Evolutionary conservation across 2,888 invertebrate species (phyloP).

Genomic region (Diogma glabrata): DNA sequence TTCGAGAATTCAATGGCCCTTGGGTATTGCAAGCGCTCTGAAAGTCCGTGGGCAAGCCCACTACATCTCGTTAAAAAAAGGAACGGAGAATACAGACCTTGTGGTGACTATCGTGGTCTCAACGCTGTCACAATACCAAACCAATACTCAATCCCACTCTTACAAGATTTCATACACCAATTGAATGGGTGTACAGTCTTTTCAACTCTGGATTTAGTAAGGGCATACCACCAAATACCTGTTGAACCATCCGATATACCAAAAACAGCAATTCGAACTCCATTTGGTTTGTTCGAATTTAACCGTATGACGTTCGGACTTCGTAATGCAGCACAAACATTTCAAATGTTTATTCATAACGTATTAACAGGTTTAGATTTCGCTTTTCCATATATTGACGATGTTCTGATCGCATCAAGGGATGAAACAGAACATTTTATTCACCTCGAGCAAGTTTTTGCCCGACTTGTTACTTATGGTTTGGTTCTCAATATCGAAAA

Average conservation of each 20-base stretch:
- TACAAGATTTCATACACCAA: too few species aligned
- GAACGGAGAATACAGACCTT: too few species aligned
- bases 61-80: too few species aligned
- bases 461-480: slow-evolving; percentile 20
- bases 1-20: too few species aligned
- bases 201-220: neutral
- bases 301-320: slow-evolving; percentile 27
- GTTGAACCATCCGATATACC: neutral
- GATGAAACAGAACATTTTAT: slow-evolving; percentile 18
- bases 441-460: slow-evolving; percentile 19
- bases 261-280: slow-evolving; percentile 19
- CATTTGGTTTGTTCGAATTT: slow-evolving; percentile 29
- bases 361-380: slow-evolving; percentile 22
- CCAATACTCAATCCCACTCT: too few species aligned
- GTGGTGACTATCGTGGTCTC: too few species aligned
- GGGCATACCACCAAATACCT: neutral
- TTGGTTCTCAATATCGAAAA: slow-evolving; percentile 18
- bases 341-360: slow-evolving; percentile 27
- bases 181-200: too few species aligned
- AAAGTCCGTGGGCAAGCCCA: too few species aligned
- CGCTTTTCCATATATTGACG: slow-evolving; percentile 11
- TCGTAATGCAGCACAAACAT: slow-evolving; percentile 28
- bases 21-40: too few species aligned
- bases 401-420: slow-evolving; percentile 21
- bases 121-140: too few species aligned